Base-by-base conservation (phyloP, 2,113 vertebrate genomes). In the Vanacampus margaritifer region DNA sequence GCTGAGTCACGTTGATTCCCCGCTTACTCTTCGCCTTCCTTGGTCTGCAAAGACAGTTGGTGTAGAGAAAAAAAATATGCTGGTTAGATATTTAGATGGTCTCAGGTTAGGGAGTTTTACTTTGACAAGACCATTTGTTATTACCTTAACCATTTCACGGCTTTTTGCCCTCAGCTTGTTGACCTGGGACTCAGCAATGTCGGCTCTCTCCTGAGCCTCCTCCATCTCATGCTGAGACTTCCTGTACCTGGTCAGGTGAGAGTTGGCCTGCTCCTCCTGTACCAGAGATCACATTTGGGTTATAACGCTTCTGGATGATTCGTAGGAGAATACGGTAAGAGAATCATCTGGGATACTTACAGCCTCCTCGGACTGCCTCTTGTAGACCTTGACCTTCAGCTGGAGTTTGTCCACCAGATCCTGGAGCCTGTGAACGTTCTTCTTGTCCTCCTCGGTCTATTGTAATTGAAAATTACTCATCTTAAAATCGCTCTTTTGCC, bases 171-270 rank as follows among this genome's bases (percentile, higher is more conserved):
- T 89, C 65, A 94, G 84, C 76, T 94, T 95, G 87, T 94, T 95
- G 83, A 94, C 92, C 73, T 94, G 93, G 24, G 93, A 93, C 81
- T 95, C 93, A 0, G 92, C 89, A 0, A 94, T 93, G 67, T 95
- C 94, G 0, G 92, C 93, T 0, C 93, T 79, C 81, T 95, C 93
- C 79, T 94, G 88, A 7, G 94, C 91, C 50, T 95, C 93, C 73
- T 95, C 93, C 86, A 94, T 85, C 71, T 94, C 92, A 1, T 94
- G 93, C 87, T 95, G 94, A 48, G 90, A 90, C 78, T 92, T 93
- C 79, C 92, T 92, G 86, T 91, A 92, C 78, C 88, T 88, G 75
- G 88, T 84, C 71, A 91, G 63, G 72, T 93, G 85, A 2, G 2
- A 57, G 69, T 82, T 92, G 74, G 89, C 87, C 71, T 86, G 73